Conservation (phyloP, 2,888 invertebrate genomes). For the Pandemis corylana region DNA sequence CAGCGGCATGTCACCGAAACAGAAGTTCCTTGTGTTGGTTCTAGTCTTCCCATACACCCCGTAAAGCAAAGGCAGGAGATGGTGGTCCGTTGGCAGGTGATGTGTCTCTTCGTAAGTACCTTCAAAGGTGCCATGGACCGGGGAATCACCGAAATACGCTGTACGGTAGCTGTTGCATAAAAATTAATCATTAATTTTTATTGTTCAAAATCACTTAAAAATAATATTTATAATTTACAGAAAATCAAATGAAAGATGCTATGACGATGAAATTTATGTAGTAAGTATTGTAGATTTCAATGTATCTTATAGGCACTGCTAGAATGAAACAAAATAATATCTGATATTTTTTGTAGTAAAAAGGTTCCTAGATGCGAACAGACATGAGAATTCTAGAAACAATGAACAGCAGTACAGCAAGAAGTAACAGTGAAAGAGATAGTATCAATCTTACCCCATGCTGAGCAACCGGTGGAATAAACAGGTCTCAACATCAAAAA, state of each 20-base stretch:
- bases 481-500: not conserved
- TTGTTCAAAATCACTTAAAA: too few relatives aligned
- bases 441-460: not conserved
- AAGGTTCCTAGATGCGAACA: too few relatives aligned
- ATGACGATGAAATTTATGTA: too few relatives aligned
- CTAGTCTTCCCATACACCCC: not conserved
- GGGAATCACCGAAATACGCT: conserved; percentile 92
- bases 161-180: conserved; percentile 82
- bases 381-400: too few relatives aligned
- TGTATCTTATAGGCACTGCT: too few relatives aligned
- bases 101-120: conserved; percentile 77
- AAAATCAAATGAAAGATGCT: not conserved
- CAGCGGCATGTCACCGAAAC: not conserved
- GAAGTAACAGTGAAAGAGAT: not conserved
- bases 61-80: conserved; percentile 89
- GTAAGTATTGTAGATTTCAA: too few relatives aligned
- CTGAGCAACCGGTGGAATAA: not conserved
- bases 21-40: not conserved
- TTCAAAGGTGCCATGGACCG: conserved; percentile 91
- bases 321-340: too few relatives aligned
- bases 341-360: too few relatives aligned
- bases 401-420: not conserved
- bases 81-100: conserved; percentile 92
- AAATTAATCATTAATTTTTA: too few relatives aligned
- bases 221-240: too few relatives aligned